Conservation (phyloP, 2,888 invertebrate species). For the Spodoptera exigua region DNA sequence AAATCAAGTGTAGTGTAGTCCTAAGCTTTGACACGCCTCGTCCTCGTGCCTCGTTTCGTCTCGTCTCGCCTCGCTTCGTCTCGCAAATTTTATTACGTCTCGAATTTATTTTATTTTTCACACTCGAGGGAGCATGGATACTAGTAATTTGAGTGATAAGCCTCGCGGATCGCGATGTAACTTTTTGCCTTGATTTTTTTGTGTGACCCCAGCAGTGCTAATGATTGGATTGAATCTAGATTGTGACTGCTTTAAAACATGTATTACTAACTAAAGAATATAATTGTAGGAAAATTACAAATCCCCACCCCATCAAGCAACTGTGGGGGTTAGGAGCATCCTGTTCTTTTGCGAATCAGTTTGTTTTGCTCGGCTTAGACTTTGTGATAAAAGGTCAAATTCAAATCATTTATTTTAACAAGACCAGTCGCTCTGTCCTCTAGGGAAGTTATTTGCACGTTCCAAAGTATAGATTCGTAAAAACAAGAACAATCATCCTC, state of each 20-base stretch:
- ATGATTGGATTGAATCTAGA: constrained; percentile 5
- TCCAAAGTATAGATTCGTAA: no score
- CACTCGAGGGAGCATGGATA: constrained; percentile 34
- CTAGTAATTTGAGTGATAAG: constrained; percentile 64
- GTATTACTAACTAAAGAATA: no score
- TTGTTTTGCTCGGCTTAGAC: no score
- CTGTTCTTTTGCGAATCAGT: no score
- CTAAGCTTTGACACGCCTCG: constrained; percentile 43
- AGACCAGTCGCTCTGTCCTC: no score
- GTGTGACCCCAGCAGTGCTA: not conserved
- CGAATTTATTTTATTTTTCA: constrained; percentile 52
- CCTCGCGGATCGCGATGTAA: constrained; percentile 7
- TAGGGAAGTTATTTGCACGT: no score
- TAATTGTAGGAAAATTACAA: no score
- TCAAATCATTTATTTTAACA: no score
- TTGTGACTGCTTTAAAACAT: not conserved
- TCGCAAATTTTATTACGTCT: constrained; percentile 50
- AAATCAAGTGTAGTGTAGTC: constrained; percentile 71
- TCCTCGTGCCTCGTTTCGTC: constrained; percentile 9
- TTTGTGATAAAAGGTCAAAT: no score
- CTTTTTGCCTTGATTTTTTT: not conserved
- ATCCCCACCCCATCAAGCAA: no score
- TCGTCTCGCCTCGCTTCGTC: constrained; percentile 24
- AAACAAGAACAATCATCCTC: no score
- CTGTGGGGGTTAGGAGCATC: no score